Base-by-base conservation (phyloP, 2,113 vertebrate species). In the Scopus umbretta region DNA sequence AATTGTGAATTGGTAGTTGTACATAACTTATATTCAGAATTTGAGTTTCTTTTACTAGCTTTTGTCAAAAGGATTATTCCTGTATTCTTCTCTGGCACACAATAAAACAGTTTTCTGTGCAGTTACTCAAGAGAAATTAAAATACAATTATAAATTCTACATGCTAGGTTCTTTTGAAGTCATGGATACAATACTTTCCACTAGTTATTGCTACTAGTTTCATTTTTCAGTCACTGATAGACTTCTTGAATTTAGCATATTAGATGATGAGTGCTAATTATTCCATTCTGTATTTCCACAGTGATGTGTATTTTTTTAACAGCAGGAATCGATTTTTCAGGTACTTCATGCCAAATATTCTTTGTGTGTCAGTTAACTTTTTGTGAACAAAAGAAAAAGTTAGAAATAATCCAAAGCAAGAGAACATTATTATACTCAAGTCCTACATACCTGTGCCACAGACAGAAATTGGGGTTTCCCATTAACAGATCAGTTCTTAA, bases 71-170 rank as follows among this genome's bases (percentile, higher is more conserved):
- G 70, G 16, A 13, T 82, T 80, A 21, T 83, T 75, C 53, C 56
- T 61, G 3, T 71, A 16, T 75, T 76, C 59, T 83, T 13, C 65
- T 40, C 68, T 94, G 62, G 19, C 53, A 53, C 1, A 29, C 34
- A 61, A 66, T 26, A 76, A 80, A 94, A 61, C 38, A 71, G 34
- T 79, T 88, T 62, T 34, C 34, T 75, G 56, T 52, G 58, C 56
- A 92, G 66, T 81, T 91, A 63, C 80, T 91, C 73, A 92, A 72
- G 80, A 94, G 29, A 59, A 95, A 75, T 95, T 92, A 65, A 85
- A 76, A 88, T 22, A 43, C 34, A 87, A 34, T 81, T 91, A 43
- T 22, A 56, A 85, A 73, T 66, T 89, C 83, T 75, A 56, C 76
- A 50, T 36, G 19, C 43, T 58, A 40, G 3, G 5, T 66, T 50